Evolutionary conservation across 2,888 invertebrate genomes (phyloP), one percentile per base, ranked within the genome.

Genomic region (Branchellion lobata): DNA sequence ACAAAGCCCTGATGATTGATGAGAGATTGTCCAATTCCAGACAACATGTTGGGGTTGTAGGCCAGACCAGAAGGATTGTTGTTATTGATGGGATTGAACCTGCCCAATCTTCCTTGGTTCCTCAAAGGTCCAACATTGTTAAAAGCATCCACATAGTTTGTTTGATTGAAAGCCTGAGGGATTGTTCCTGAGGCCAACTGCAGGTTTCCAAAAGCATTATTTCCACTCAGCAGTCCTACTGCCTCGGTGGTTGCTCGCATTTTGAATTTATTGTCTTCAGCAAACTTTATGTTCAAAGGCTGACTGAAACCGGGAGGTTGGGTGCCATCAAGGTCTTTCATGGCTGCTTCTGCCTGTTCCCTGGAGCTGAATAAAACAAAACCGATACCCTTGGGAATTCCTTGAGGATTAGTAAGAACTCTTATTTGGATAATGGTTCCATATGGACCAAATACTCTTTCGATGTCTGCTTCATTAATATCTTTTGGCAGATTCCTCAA

Each of bases 401-500:
- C 94, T 76, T 93, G 94, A 80, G 92, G 90, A 89, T 94, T 94
- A 86, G 96, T 95, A 84, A 93, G 91, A 53, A 80, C 80, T n/a
- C 82, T 94, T 87, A 93, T 93, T 89, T 96, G 95, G 83, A 96
- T 93, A 87, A 96, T 95, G 84, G 92, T 91, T 47, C 96, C 96
- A 88, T 92, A 96, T 87, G 92, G 92, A 85, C 92, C 92, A 89
- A 96, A 96, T 87, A 94, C 91, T 81, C 92, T 91, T 85, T 94
- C 92, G 81, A 96, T 89, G 85, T 94, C 92, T 71, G 92, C 91
- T 86, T 95, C 94, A 24, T 84, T 85, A 83, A 85, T 86, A 68
- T 84, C 83, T 31, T 84, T 83, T 81, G 96, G 96, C 84, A 96
- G 90, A 89, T 95, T 95, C 83, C 94, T 93, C 81, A 96, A 93